Base-by-base conservation (phyloP, 2,888 invertebrate genomes). In the Cephalotes varians region DNA sequence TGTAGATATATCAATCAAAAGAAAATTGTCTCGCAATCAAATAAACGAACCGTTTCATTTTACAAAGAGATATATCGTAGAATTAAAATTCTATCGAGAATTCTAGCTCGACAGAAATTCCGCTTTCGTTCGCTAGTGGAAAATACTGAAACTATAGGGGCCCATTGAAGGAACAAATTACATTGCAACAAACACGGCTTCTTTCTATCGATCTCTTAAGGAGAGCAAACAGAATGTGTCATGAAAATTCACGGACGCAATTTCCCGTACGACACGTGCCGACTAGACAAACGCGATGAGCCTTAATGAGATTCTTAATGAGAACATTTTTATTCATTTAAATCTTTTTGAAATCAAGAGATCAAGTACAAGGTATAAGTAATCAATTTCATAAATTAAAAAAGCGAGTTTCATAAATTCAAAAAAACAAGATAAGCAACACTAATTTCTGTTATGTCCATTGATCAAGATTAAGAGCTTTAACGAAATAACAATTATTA, bases 241-340 rank as follows among this genome's bases (percentile, higher is more conserved):
- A 76, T 58, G 49, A 81, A 76, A 15, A 76, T 65, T 65, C 47
- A 67, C 25, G 12, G 49, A 65, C 25, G 18, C 76, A 65, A 81
- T 81, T 76, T 67, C 49, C 58, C 21, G 18, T 28, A 47, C 5
- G 54, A 47, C 44, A 65, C 34, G n/a, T 44, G 4, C 18, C 40
- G n/a, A n/a, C 15, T 73, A 15, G 37, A 56, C 37, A 21, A 56
- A 56, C 34, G 18, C 15, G 21, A 65, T 18, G 12, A 64, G 58
- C 28, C 64, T 62, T 81, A 65, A 74, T 15, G 15, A 54, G 25
- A 58, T 37, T 47, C 76, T 71, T 74, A 65, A 65, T 37, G 47
- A 54, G 34, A 81, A 51, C 15, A 12, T 47, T 49, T 54, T 12
- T 67, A 31, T 28, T 58, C 9, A 21, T 58, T 40, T n/a, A 34